Evolutionary conservation across 1,140 invertebrate species (phyloP), one percentile per base, ranked within the genome.

Genomic region (Telenomus remus): DNA sequence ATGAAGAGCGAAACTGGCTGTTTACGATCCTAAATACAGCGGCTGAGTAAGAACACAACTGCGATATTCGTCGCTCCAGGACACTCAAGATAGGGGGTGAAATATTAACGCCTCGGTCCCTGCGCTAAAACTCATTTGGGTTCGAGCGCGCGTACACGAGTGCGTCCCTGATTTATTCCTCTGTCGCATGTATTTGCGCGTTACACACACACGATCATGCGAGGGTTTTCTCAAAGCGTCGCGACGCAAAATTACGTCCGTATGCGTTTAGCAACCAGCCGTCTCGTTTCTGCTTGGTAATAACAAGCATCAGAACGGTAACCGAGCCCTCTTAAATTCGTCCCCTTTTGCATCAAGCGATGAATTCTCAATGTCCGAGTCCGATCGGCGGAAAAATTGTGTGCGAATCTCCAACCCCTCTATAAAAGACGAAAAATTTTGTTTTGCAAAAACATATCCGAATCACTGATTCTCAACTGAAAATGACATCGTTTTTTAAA

Each of bases 101-200:
- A 85, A 84, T 85, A 85, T 85, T 81, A 84, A 85, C 81, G 81
- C 79, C 56, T 56, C 63, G 65, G 53, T 54, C 76, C 64, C 55
- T 69, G 57, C 53, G 59, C 59, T 69, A 59, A 72, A 80, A 78
- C 77, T 79, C 80, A 79, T 70, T 78, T 75, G 46, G 57, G 54
- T 79, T 74, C 35, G 49, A 55, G 33, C 55, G 64, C 49, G 39
- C 63, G 48, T 57, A 53, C 13, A 61, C 19, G 19, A 27, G 19
- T 27, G 56, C 56, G 72, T 59, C 60, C 54, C 65, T 69, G 73
- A 76, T 76, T 76, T 69, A 76, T 76, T 69, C 49, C 54, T 53
- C 35, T 65, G 59, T 70, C 49, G 49, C 48, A n/a, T 69, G 59
- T 75, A 69, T 75, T 69, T 69, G 53, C 63, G 48, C 61, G n/a